Evolutionary conservation across 2,888 invertebrate genomes (phyloP), one percentile per base, ranked within the genome.

Genomic region (Orthosia gothica): DNA sequence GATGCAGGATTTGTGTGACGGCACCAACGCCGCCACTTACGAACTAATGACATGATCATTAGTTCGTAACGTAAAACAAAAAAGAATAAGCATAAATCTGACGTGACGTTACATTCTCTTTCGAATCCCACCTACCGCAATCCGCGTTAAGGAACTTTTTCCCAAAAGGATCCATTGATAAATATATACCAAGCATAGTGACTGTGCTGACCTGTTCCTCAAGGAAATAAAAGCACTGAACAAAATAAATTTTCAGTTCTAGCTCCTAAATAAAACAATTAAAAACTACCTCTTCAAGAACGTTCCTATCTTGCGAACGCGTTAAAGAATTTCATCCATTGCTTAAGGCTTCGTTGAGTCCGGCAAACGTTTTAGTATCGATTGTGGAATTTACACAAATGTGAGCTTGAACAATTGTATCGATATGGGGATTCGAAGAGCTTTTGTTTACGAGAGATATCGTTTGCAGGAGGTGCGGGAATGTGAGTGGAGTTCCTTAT

Each of bases 301-400:
- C 20, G 18, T 50, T 54, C 26, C 52, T 59, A 1, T 32, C 72
- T 69, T 49, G 40, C 49, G 49, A 71, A 73, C 64, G 72, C 57
- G 83, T 71, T 69, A 72, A 79, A 79, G 75, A 79, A 83, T 85
- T 79, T 72, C 61, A 62, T 75, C 66, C 49, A 55, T 45, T 45
- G 67, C 67, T 50, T 15, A 62, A 68, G 63, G 70, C 54, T 55
- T 70, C 20, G 49, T 40, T 26, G 18, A 58, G 62, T 63, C 69
- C 62, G 59, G 74, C 73, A 71, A 82, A 69, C 75, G 72, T 64
- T 75, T 82, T 69, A 66, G 74, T 79, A 82, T 76, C 55, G 85
- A 76, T 85, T 73, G 49, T 26, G 65, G 69, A 83, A 75, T 84
- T 71, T 57, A 61, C 62, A 62, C 57, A 70, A 69, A 70, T 65